phyloP scores from a whole-genome alignment of 2,113 vertebrate species.

The Dromiciops gliroides region DNA sequence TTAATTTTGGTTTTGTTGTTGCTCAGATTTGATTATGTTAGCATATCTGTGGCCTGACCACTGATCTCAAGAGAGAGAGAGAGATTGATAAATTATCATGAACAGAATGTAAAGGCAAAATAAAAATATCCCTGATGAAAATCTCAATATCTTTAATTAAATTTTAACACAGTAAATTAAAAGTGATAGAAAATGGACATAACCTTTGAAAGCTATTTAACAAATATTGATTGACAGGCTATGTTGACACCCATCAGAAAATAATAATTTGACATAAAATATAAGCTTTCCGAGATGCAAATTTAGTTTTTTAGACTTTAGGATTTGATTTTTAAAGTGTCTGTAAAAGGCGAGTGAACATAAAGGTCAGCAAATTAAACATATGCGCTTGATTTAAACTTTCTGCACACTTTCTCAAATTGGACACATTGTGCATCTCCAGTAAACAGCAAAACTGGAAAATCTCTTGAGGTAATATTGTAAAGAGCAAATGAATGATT shows the following conservation, averaged over 20 bases:
- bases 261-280: background rate
- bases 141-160: constrained; percentile 1
- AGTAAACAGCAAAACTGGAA: background rate
- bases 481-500: background rate
- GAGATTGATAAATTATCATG: background rate
- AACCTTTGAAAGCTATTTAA: constrained; percentile 12
- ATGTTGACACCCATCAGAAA: background rate
- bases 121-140: constrained; percentile 31
- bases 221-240: constrained; percentile 14
- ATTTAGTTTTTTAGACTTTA: constrained; percentile 22
- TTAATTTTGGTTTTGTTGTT: background rate
- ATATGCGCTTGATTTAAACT: constrained; percentile 30
- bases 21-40: background rate
- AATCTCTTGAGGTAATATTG: background rate
- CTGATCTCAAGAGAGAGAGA: background rate
- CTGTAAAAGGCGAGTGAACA: constrained; percentile 18
- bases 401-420: constrained; percentile 33
- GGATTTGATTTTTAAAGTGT: constrained; percentile 29
- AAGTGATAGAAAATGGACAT: background rate
- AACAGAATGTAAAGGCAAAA: background rate
- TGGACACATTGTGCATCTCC: background rate
- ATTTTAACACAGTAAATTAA: constrained; percentile 26
- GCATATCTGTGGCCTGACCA: background rate
- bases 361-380: constrained; percentile 47
- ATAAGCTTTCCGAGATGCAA: background rate